Base-by-base conservation (phyloP, 2,888 invertebrate genomes). In the Eubasilissa splendida region DNA sequence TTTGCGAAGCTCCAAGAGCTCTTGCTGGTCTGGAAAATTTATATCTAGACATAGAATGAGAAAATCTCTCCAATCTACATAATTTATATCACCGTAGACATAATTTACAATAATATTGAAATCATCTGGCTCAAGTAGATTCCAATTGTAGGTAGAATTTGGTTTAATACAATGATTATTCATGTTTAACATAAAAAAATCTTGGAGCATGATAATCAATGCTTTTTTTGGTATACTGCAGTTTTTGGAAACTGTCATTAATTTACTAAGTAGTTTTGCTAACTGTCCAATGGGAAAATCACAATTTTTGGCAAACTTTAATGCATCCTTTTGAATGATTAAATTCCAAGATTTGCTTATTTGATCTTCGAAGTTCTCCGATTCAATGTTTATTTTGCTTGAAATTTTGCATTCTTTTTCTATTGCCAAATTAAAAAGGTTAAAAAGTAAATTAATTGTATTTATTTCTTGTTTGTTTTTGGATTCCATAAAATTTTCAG, bases 21-120 rank as follows among this genome's bases (percentile, higher is more conserved):
- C 91, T 2, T 89, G 88, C 54, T 90, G 86, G 0, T 87, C 90
- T 0, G 94, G 94, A 86, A 88, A 91, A 65, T 88, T 87, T 10
- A 93, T 85, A 84, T 91, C 89, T 54, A 93, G 86, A 85, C 92
- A 92, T 85, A 91, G 91, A 83, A 94, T 88, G 11, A 94, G 87
- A 85, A 94, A 94, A 86, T 94, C 93, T 85, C 91, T 91, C 94
- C 94, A 94, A 85, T 93, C 92, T 10, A 93, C 85, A 82, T 91
- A 91, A 10, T 90, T 90, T 0, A 89, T 88, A 66, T 91, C 89
- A 0, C 92, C 93, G 85, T 92, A 94, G 14, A 93, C 82, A 56
- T 86, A 84, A 75, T 86, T 86, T 0, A 92, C 88, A 58, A 92
- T 84, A 84, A 87, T 88, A 0, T 89, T 86, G 50, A 92, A 86